Evolutionary conservation across 1,140 invertebrate genomes (phyloP).

Genomic region (Lepidurus apus): DNA sequence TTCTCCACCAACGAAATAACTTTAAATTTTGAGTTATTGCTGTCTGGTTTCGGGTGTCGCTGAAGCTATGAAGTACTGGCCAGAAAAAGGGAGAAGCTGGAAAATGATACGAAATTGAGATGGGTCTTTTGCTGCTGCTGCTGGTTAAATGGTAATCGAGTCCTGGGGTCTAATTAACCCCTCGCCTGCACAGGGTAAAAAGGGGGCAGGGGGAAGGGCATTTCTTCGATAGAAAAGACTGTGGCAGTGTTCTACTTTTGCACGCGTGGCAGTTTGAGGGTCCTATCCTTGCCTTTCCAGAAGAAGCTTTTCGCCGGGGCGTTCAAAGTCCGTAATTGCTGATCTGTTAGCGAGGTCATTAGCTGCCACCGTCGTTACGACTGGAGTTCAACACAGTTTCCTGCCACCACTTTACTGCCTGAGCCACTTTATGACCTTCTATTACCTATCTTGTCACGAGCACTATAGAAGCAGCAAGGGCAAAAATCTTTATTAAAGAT

Average conservation of each 20-base stretch:
- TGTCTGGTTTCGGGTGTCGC: neutral
- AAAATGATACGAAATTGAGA: neutral
- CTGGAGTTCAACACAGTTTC: conserved; percentile 16
- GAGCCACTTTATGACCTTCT: conserved; percentile 17
- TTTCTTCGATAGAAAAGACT: neutral
- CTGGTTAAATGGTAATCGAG: conserved; percentile 17
- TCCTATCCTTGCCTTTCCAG: neutral
- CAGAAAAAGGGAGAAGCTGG: neutral
- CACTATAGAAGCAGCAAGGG: neutral
- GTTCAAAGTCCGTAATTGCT: conserved; percentile 29
- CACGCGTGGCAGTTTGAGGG: conserved; percentile 19
- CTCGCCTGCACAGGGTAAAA: neutral
- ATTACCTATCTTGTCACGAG: conserved; percentile 3
- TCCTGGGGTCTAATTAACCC: conserved; percentile 9
- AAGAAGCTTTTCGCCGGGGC: conserved; percentile 9
- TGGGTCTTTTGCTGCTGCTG: neutral
- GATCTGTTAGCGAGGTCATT: conserved; percentile 33
- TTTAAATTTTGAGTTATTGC: neutral
- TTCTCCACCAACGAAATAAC: neutral
- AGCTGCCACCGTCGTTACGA: conserved; percentile 29
- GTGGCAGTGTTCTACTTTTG: neutral
- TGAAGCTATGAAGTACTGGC: neutral
- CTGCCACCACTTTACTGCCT: conserved; percentile 27
- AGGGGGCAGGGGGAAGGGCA: neutral
- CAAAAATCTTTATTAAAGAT: conserved; percentile 11